Conservation (phyloP, 2,113 vertebrate genomes). For the Salvator merianae region DNA sequence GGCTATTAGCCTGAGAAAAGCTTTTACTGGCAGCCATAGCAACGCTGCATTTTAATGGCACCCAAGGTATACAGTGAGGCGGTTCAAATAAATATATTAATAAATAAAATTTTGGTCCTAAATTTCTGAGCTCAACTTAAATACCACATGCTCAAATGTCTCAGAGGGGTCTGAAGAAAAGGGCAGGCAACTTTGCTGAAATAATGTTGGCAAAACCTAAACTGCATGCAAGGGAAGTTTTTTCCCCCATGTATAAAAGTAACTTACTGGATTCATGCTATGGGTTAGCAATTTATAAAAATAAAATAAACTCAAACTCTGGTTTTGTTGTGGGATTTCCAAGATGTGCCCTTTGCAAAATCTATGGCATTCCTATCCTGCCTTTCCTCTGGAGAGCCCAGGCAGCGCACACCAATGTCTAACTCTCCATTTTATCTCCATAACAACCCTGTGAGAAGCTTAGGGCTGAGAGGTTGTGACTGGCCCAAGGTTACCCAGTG, state of each 20-base stretch:
- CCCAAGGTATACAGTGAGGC: background rate
- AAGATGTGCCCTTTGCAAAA: background rate
- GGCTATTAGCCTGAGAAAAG: conserved; percentile 14
- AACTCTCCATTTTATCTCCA: too few species aligned
- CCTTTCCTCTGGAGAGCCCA: too few species aligned
- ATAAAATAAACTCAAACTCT: background rate
- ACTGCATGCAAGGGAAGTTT: background rate
- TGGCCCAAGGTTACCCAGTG: too few species aligned
- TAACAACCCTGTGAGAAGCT: too few species aligned
- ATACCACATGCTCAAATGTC: background rate
- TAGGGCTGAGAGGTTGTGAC: too few species aligned
- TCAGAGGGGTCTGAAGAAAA: background rate
- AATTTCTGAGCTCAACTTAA: background rate
- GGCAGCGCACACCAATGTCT: too few species aligned
- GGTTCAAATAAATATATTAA: background rate
- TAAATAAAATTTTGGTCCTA: background rate
- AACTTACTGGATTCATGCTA: background rate
- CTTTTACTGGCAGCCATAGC: conserved; percentile 12
- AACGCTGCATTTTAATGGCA: background rate
- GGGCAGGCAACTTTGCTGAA: background rate
- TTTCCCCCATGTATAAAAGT: too few species aligned
- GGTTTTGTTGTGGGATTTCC: background rate
- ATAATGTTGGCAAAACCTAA: background rate
- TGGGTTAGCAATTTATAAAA: background rate
- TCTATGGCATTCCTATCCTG: too few species aligned